phyloP scores from a whole-genome alignment of 2,113 vertebrate species.

The Equus quagga region DNA sequence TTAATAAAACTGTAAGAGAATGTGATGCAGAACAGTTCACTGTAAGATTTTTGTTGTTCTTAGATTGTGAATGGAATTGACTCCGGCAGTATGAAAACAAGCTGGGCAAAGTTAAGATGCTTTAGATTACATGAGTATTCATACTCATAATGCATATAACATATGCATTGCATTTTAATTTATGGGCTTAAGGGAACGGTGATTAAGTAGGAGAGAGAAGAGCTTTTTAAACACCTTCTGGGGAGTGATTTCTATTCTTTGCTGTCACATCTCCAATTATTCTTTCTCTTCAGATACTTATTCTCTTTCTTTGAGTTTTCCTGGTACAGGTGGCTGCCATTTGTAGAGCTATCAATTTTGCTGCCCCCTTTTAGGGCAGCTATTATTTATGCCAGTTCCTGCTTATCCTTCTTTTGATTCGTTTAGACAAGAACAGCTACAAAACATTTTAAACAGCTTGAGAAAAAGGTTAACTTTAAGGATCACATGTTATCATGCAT shows the following conservation, averaged over 20 bases:
- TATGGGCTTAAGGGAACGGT: constrained; percentile 65
- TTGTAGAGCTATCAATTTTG: constrained; percentile 88
- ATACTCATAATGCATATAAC: constrained; percentile 75
- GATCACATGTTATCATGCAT: constrained; percentile 85
- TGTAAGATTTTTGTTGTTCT: constrained; percentile 49
- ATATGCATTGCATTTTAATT: constrained; percentile 65
- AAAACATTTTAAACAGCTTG: constrained; percentile 88
- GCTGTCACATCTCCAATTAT: constrained; percentile 79
- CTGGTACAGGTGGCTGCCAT: constrained; percentile 89
- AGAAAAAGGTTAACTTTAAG: constrained; percentile 88
- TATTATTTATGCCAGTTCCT: constrained; percentile 88
- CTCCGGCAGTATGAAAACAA: constrained; percentile 60
- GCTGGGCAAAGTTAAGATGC: constrained; percentile 62
- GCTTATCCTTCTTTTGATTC: constrained; percentile 88
- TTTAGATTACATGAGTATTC: constrained; percentile 71
- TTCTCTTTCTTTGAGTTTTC: constrained; percentile 82
- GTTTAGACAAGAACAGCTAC: constrained; percentile 88
- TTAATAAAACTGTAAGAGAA: constrained; percentile 56
- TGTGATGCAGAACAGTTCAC: background rate
- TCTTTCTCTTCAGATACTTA: constrained; percentile 75
- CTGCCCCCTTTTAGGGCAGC: constrained; percentile 83
- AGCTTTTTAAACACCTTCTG: constrained; percentile 73
- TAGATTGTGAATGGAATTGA: constrained; percentile 45
- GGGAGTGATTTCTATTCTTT: constrained; percentile 78
- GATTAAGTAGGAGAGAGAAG: constrained; percentile 79